Evolutionary conservation across 2,797 vertebrate species (phyloP).

Genomic region (Alexandromys oeconomus): DNA sequence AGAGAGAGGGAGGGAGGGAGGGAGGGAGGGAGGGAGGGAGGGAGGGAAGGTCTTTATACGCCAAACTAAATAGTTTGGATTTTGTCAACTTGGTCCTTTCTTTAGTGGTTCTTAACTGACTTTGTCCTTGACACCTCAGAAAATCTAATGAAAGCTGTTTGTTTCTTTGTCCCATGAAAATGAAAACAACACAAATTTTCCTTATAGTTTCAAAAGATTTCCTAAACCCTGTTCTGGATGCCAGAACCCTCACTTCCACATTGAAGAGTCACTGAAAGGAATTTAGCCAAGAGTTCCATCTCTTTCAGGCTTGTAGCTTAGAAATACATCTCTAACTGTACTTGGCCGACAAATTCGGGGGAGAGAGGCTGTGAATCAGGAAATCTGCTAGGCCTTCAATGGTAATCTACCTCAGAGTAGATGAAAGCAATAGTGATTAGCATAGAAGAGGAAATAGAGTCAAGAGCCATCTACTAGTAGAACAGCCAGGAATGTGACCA

Average conservation of each 20-base stretch:
- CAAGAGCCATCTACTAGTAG: neutral
- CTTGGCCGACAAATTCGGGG: neutral
- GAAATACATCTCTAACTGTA: slow-evolving; percentile 30
- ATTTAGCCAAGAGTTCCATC: slow-evolving; percentile 18
- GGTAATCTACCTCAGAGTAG: slow-evolving; percentile 11
- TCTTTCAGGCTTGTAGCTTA: slow-evolving; percentile 45
- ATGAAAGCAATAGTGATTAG: neutral
- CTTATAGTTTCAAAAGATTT: slow-evolving; percentile 59
- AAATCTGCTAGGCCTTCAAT: slow-evolving; percentile 30
- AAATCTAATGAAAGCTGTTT: slow-evolving; percentile 56
- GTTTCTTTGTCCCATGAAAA: slow-evolving; percentile 30
- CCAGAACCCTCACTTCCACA: slow-evolving; percentile 25
- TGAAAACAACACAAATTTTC: neutral
- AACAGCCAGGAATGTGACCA: slow-evolving; percentile 39
- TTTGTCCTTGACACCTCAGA: neutral
- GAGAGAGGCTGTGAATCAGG: neutral
- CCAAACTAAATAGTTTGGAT: slow-evolving; percentile 21
- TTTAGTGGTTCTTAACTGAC: slow-evolving; percentile 57
- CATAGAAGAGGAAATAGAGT: slow-evolving; percentile 29
- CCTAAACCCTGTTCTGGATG: slow-evolving; percentile 17
- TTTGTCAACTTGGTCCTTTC: slow-evolving; percentile 11
- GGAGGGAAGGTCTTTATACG: neutral
- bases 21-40: neutral
- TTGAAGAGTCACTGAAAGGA: slow-evolving; percentile 9
- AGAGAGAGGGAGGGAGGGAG: neutral